Evolutionary conservation across 35 echinoderm and acorn worm species (phyloP).

Genomic region (Anneissia japonica): DNA sequence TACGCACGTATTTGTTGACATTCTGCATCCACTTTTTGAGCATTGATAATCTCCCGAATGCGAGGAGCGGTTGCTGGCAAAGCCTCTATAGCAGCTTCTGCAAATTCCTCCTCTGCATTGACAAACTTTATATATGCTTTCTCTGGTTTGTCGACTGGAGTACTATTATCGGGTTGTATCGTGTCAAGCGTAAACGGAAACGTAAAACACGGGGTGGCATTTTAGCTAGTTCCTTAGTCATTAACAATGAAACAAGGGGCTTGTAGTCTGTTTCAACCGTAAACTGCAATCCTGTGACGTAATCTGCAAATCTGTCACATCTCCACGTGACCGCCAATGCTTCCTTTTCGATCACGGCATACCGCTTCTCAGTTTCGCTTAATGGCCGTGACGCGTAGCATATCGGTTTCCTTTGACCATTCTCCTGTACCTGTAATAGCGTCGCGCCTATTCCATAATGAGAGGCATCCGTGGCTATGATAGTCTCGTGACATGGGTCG

Average conservation of each 20-base stretch:
- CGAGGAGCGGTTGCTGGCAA: too few species aligned
- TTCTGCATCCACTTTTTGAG: neutral
- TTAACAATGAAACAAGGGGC: neutral
- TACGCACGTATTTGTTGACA: neutral
- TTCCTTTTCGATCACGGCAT: slow-evolving; percentile 15
- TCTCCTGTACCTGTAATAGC: slow-evolving; percentile 39
- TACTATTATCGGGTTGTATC: neutral
- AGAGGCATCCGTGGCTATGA: slow-evolving; percentile 49
- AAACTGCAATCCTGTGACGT: neutral
- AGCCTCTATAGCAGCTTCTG: too few species aligned
- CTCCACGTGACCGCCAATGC: neutral
- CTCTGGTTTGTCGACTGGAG: too few species aligned
- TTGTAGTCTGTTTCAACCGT: neutral
- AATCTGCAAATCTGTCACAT: neutral
- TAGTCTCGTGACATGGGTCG: slow-evolving; percentile 37
- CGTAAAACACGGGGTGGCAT: neutral
- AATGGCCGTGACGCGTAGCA: slow-evolving; percentile 47
- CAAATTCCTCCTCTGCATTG: too few species aligned
- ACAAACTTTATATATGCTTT: too few species aligned
- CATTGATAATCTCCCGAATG: slow-evolving; percentile 7
- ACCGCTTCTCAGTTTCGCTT: slow-evolving; percentile 36
- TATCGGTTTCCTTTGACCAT: slow-evolving; percentile 14
- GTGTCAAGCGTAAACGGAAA: neutral
- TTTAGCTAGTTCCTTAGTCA: neutral
- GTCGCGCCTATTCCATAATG: slow-evolving; percentile 43